A percentile compares a stretch with the other conserved stretches of the same genome.
Conservation (phyloP, 2,113 vertebrate species). For the Carollia perspicillata region DNA sequence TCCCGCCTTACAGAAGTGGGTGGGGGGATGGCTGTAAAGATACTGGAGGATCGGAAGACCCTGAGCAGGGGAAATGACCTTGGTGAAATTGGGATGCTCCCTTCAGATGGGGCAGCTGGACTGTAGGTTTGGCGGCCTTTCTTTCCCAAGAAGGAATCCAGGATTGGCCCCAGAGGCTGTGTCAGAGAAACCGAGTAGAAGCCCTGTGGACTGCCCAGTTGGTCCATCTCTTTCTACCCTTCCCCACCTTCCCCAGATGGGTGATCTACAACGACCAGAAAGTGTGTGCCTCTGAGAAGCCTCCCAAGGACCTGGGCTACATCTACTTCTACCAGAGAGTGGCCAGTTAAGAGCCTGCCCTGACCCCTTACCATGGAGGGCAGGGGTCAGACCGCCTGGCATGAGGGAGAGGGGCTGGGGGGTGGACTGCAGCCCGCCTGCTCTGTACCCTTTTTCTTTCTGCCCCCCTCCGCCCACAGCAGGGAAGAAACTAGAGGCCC, state of each 20-base stretch:
- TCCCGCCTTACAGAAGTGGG: not conserved
- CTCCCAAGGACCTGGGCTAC: constrained; percentile 98
- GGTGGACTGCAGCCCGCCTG: constrained; percentile 21
- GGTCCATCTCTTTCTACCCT: not conserved
- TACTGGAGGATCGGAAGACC: not conserved
- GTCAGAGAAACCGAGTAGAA: not conserved
- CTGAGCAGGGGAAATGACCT: not conserved
- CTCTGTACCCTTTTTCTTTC: constrained; percentile 55
- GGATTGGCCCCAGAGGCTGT: too few species aligned
- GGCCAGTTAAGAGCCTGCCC: constrained; percentile 84
- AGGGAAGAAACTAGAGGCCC: constrained; percentile 50
- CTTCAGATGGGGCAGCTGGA: not conserved
- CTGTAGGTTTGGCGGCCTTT: not conserved
- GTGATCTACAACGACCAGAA: constrained; percentile 99
- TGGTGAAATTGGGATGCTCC: not conserved
- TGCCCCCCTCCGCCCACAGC: constrained; percentile 27
- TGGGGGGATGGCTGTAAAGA: not conserved
- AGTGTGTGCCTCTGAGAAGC: constrained; percentile 98
- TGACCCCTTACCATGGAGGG: constrained; percentile 31
- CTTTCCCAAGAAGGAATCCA: too few species aligned
- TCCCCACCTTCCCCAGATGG: constrained; percentile 85
- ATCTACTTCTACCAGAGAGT: constrained; percentile 98
- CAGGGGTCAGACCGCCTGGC: constrained; percentile 50
- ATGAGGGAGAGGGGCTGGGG: constrained; percentile 47
- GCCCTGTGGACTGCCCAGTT: not conserved